phyloP scores from a whole-genome alignment of 2,113 vertebrate species.

The Ochotona curzoniae region DNA sequence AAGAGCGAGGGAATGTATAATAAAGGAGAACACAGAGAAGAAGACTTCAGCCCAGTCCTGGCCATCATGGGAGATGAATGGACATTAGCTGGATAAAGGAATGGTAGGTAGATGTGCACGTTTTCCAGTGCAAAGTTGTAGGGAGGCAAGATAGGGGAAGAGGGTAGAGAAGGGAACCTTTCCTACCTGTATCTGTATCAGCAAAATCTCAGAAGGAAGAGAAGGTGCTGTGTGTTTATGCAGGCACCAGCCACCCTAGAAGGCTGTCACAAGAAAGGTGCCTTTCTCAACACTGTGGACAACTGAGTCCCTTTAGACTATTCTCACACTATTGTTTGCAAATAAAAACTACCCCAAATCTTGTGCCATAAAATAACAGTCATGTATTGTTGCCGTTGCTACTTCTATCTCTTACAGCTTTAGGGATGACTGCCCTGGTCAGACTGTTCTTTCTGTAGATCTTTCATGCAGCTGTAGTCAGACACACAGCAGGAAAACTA shows the following conservation, averaged over 20 bases:
- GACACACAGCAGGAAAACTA: neutral
- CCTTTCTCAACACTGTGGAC: neutral
- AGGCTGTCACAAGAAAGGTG: neutral
- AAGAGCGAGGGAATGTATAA: neutral
- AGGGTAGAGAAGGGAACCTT: neutral
- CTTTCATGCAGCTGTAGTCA: neutral
- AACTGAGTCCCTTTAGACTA: too few relatives aligned
- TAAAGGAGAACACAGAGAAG: neutral
- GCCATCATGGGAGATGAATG: neutral
- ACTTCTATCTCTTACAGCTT: too few relatives aligned
- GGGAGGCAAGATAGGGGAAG: neutral
- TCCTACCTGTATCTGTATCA: neutral
- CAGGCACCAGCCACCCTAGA: neutral
- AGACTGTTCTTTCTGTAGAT: neutral
- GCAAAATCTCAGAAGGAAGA: neutral
- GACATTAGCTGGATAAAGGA: neutral
- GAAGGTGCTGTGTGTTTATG: fast-evolving
- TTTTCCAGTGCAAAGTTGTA: neutral
- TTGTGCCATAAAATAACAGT: neutral
- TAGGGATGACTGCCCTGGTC: neutral
- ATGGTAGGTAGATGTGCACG: neutral
- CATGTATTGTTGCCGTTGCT: too few relatives aligned
- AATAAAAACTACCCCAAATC: neutral
- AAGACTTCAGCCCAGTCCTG: neutral
- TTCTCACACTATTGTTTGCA: too few relatives aligned